Evolutionary conservation across 1,140 invertebrate genomes (phyloP), one percentile per base, ranked within the genome.

Genomic region (Zophobas morio): DNA sequence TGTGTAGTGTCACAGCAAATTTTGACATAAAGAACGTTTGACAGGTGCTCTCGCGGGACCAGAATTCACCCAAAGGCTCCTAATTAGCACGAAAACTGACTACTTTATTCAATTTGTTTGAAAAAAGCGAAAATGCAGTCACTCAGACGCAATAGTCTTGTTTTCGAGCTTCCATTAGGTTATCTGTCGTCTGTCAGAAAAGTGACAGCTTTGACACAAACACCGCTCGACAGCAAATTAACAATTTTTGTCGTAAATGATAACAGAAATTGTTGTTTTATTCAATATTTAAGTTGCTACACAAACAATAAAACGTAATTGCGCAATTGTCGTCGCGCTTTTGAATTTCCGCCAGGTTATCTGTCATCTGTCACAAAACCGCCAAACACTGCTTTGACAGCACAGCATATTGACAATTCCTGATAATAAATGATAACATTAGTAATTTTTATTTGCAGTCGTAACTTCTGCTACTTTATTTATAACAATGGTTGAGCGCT

Each of bases 251-350:
- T 60, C 0, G 37, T 60, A 60, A 60, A 60, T 60, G 56, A 36
- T 60, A 60, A 39, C 56, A 37, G 36, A 36, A 60, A 60, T 46
- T 46, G 42, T 46, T 46, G 6, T 46, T 46, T 46, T 46, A 46
- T 46, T 46, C 6, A 3, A 46, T 46, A 46, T 46, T 46, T 46
- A 46, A 8, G 42, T 8, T 3, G 42, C 42, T 46, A 20, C 20
- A 20, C 20, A 20, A 20, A 20, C 20, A 20, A 20, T 20, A 20
- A 20, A 20, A 20, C 20, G 20, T 20, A 20, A 20, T 20, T 20
- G 20, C 20, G 20, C 20, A 20, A 20, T 20, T 20, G 42, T 46
- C 42, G 8, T 8, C 3, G 8, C 42, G 8, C 42, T 46, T 46
- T 46, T 3, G 8, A 46, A 46, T 4, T 46, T 46, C 42, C 42